Base-by-base conservation (phyloP, 2,113 vertebrate genomes). In the Cricetomys ansorgei region DNA sequence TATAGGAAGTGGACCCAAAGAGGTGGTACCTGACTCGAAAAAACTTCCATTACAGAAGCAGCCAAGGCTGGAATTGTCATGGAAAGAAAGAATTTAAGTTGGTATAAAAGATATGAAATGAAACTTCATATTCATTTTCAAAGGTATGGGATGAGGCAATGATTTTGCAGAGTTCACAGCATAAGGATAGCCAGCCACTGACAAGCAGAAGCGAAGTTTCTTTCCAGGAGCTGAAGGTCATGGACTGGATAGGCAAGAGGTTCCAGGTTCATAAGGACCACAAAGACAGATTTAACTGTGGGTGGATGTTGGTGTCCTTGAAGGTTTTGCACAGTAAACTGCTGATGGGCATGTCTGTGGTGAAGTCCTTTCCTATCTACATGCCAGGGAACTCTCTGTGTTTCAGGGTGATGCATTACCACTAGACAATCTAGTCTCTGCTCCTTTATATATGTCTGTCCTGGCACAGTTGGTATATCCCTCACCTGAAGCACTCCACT, bases 281-380 rank as follows among this genome's bases (percentile, higher is more conserved):
- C 4, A 37, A 55, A 88, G 70, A 62, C 5, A 53, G 59, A 85
- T n/a, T 50, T 83, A 48, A 62, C 37, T 31, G 7, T 40, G 16
- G 11, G 13, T 37, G 6, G 40, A 57, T 72, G 5, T 65, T 55
- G 12, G 1, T 89, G 8, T 75, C 29, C 25, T 5, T 45, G 75
- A 84, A 77, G 5, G 37, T 70, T 92, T 75, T 88, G 81, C 72
- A 45, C 34, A 95, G 34, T 91, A 92, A 93, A 16, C 7, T 45
- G 11, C 2, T 53, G n/a, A 75, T 45, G 31, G n/a, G 88, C 3
- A 34, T 45, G 76, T 53, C 19, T 19, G 23, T 57, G 23, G 45
- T n/a, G 43, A 76, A 25, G 11, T 59, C 17, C 29, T 73, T 84
- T 80, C 0, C 43, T 34, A 75, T 80, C 50, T 0, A 37, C 0